Evolutionary conservation across 2,113 vertebrate species (phyloP), one percentile per base, ranked within the genome.

Genomic region (Cyanoramphus novaezelandiae): DNA sequence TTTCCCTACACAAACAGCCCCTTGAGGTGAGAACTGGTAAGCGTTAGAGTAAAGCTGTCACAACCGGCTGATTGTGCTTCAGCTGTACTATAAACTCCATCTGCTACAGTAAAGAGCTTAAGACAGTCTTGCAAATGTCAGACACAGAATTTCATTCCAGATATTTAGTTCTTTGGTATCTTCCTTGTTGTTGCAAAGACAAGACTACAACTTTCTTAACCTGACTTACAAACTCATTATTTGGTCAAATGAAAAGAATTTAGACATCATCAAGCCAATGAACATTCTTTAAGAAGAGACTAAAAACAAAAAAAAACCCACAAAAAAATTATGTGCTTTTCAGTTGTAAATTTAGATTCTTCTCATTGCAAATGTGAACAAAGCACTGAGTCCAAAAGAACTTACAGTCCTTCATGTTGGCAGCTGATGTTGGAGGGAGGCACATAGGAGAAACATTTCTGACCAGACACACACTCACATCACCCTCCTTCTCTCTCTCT

Each of bases 301-400:
- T 28, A 79, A 53, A 82, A 29, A 0, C 3, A 10, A 82, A 76
- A 81, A 35, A 24, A 31, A 27, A 9, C 6, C 9, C 10, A 43
- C 13, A 31, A 41, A 74, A 16, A 16, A 84, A 19, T 29, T 0
- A 20, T 12, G 10, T 46, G 11, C 2, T 52, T 84, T 62, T 55
- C 13, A 27, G 7, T 12, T 37, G 9, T 25, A 41, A 9, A 0
- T 21, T n/a, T 17, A 2, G 0, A 59, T 63, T 75, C 12, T 25
- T 74, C 37, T 49, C 37, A 37, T 7, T 63, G 6, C 7, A 87
- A 19, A 4, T 4, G 3, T 46, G 25, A 67, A 21, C 1, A 53
- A 75, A 82, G 2, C 14, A 24, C 25, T 6, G 69, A 74, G 8
- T 29, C 20, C 29, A 70, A 86, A 93, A 13, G 8, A 72, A 44